Evolutionary conservation across 1,140 invertebrate genomes (phyloP), one percentile per base, ranked within the genome.

Genomic region (Stegodyphus mimosarum): DNA sequence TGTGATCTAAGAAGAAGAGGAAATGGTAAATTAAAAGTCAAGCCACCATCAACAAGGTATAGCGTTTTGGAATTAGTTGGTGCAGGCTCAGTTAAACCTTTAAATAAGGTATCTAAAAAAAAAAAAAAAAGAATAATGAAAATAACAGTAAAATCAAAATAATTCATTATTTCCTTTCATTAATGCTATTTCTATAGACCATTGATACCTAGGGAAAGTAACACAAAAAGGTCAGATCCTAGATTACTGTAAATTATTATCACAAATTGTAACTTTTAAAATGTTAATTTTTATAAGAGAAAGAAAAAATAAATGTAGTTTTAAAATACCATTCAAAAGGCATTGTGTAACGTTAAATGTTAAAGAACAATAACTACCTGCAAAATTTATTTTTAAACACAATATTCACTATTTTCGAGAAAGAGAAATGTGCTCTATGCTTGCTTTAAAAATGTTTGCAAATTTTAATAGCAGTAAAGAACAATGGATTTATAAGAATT

Each of bases 11-110:
- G 87, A 3, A 92, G 88, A 7, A 91, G 89, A 7, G 92, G 92
- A 86, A 90, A 92, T 2, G 92, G 92, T 7, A 91, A 90, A 88
- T 92, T 92, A 86, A 92, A 92, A 6, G 91, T 91, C 55, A 92
- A 87, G 7, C 92, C 92, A 48, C 91, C 90, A 87, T 92, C 92
- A 0, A 92, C 92, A 87, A 92, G 89, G 87, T 91, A 92, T 50
- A 92, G 87, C 55, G 90, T 90, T 87, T 92, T 92, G 7, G 89
- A 88, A 55, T 89, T 88, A 15, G 91, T 91, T 6, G 91, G 89
- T 77, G 91, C 88, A 87, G 90, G 89, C 78, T 91, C 91, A 71
- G 90, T 89, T 51, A 89, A 88, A 11, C 90, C 91, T 85, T 91
- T 90, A 74, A 91, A 91, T 63, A 90, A 90, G 77, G 89, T 89